Percentiles rank a stretch among this genome's conserved stretches.
Evolutionary conservation across 2,797 vertebrate genomes (phyloP).

Genomic region (Antrozous pallidus): DNA sequence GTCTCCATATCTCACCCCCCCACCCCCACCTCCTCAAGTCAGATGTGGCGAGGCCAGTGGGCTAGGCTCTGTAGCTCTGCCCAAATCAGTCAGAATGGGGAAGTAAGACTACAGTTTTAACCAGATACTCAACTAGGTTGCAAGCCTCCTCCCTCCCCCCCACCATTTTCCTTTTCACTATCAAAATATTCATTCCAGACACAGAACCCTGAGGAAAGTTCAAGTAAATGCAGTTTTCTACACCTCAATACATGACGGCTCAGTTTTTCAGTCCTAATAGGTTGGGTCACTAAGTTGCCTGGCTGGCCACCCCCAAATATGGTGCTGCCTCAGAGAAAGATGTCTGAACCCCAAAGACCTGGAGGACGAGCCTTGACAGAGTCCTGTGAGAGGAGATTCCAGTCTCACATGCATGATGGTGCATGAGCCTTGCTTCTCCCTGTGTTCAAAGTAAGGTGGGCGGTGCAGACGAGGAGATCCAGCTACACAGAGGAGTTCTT

Average conservation of each 20-base stretch:
- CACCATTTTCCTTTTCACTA: background rate
- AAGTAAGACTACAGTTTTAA: too few species aligned
- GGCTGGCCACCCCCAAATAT: background rate
- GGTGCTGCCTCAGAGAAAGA: background rate
- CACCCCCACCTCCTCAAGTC: too few species aligned
- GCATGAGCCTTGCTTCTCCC: background rate
- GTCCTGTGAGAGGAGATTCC: background rate
- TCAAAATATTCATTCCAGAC: background rate
- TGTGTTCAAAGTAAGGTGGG: background rate
- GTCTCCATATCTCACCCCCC: too few species aligned
- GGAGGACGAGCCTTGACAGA: background rate
- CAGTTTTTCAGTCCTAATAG: background rate
- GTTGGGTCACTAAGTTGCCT: background rate
- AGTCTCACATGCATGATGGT: background rate
- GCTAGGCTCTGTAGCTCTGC: too few species aligned
- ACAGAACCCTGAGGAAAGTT: background rate
- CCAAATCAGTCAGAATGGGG: too few species aligned
- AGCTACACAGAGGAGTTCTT: background rate
- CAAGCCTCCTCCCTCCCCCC: too few species aligned
- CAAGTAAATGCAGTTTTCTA: background rate
- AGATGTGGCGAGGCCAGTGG: too few species aligned
- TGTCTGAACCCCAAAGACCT: background rate
- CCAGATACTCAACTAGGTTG: too few species aligned
- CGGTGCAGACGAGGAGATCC: background rate
- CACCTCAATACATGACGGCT: background rate